Percentiles rank a stretch among this genome's conserved stretches.
Evolutionary conservation across 2,797 vertebrate genomes (phyloP).

Genomic region (Enteromius anoplus): DNA sequence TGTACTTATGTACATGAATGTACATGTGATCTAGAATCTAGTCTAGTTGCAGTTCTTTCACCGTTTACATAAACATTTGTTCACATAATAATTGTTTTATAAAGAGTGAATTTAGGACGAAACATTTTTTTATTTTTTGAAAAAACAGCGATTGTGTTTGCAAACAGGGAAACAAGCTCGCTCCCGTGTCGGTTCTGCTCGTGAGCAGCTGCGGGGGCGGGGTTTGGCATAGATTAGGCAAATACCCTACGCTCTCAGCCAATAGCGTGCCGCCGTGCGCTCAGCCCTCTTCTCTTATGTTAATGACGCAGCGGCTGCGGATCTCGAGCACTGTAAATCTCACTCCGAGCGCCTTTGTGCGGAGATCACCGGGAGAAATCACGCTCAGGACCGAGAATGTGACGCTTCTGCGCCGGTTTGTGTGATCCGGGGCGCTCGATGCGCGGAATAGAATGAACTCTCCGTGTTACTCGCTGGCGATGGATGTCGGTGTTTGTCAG

Average conservation of each 20-base stretch:
- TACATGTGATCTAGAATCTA: not conserved
- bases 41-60: not conserved
- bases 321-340: constrained; percentile 69
- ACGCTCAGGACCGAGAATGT: constrained; percentile 59
- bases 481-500: constrained; percentile 96
- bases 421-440: constrained; percentile 7
- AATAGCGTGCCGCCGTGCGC: constrained; percentile 64
- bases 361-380: constrained; percentile 54
- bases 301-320: constrained; percentile 60
- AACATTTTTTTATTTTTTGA: not conserved
- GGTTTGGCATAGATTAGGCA: constrained; percentile 56
- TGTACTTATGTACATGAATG: not conserved
- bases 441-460: constrained; percentile 82
- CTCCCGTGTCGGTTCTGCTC: not conserved
- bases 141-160: not conserved
- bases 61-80: too few species aligned
- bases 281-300: constrained; percentile 67
- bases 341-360: constrained; percentile 69
- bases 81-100: not conserved
- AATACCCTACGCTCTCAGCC: constrained; percentile 64
- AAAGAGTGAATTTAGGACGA: not conserved
- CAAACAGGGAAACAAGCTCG: not conserved
- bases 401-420: not conserved
- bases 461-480: constrained; percentile 90
- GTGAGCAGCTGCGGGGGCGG: not conserved